Evolutionary conservation across 2,113 vertebrate species (phyloP), one percentile per base, ranked within the genome.

Genomic region (Ochotona princeps): DNA sequence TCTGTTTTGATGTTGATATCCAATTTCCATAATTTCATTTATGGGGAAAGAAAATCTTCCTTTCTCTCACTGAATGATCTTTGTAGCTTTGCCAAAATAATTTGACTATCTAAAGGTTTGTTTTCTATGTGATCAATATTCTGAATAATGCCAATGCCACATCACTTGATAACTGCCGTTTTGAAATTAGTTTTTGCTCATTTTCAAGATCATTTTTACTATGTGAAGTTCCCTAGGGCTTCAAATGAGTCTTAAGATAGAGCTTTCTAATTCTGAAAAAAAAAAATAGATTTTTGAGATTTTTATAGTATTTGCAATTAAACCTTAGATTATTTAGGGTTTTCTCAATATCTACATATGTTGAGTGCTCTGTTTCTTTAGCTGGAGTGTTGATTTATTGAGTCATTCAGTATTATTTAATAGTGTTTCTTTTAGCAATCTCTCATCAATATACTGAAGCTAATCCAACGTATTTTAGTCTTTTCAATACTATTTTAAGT

Each of bases 221-320:
- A 30, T 66, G 72, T 76, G 15, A 18, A 38, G 57, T 78, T n/a
- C 20, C 20, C 60, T 76, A 61, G 65, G 23, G 76, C 49, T 49
- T 7, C 12, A 60, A 7, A 23, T 20, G 2, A 82, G 66, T 86
- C 72, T 89, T 88, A 60, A 28, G 20, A 49, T 38, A 5, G 4
- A 30, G 13, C n/a, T 67, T 92, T 83, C 20, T 78, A 76, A 63
- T 57, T 65, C 28, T 92, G 3, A 4, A 92, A 89, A 89, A 66
- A 15, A 51, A 61, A 44, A 44, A 28, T 1, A 44, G 38, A 44
- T 44, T 38, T 61, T 17, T 60, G n/a, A 13, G 9, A 35, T 49
- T 70, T 65, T 61, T 51, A 76, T 14, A 30, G n/a, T 9, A 23
- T 66, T 67, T 87, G 13, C 57, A 80, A 4, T 86, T 51, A 96